These are phyloP conservation scores for Azemiops feae DNA, from an alignment of 2,113 vertebrate genomes.

Conservation along the genomic window DNA sequence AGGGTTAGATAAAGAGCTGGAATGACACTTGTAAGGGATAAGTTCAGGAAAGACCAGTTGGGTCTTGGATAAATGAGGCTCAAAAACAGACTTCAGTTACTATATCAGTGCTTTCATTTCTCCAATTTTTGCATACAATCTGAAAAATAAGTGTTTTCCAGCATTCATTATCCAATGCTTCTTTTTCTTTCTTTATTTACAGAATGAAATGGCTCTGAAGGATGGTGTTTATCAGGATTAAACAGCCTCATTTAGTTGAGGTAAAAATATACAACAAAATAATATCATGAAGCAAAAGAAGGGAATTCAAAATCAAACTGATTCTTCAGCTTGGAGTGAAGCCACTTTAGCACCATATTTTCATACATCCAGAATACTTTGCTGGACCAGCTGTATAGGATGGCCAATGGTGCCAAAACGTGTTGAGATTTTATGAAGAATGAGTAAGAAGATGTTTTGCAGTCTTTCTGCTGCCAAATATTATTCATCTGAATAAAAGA, in stretches of 20 bases:
- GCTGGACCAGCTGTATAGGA: background rate
- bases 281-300: background rate
- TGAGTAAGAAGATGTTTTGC: background rate
- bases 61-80: background rate
- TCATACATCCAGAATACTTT: background rate
- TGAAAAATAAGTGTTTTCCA: background rate
- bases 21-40: slow-evolving; percentile 7
- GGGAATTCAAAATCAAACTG: background rate
- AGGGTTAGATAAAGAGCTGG: background rate
- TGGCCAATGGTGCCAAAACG: background rate
- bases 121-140: background rate
- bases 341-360: background rate
- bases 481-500: background rate
- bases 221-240: background rate
- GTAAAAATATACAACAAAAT: background rate
- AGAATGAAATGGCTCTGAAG: background rate
- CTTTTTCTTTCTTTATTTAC: background rate
- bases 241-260: background rate
- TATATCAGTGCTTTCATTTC: background rate
- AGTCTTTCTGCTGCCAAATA: background rate
- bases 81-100: background rate
- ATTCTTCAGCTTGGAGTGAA: background rate
- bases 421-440: background rate
- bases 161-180: background rate
- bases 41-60: slow-evolving; percentile 2